phyloP scores from a whole-genome alignment of 1,140 invertebrate genomes.

The Caerostris darwini region DNA sequence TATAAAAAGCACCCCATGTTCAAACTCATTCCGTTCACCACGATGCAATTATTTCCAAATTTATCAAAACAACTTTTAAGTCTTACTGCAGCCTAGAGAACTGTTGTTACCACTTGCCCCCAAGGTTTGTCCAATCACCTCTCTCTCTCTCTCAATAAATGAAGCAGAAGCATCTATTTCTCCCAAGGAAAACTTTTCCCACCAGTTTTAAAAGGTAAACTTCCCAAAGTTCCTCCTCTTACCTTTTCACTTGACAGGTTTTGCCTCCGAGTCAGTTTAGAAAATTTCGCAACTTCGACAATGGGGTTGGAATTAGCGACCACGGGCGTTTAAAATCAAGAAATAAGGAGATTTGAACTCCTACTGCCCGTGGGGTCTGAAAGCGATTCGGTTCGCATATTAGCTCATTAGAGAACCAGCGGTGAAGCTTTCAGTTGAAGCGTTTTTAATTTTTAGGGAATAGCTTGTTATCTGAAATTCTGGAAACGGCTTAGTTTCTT shows the following conservation, averaged over 20 bases:
- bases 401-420: neutral
- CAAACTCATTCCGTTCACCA: too few species aligned
- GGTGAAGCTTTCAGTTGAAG: neutral
- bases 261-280: constrained; percentile 7
- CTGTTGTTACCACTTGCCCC: neutral
- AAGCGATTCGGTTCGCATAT: neutral
- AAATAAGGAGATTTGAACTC: neutral
- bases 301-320: neutral
- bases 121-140: neutral
- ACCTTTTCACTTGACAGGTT: constrained; percentile 10
- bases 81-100: neutral
- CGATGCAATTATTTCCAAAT: too few species aligned
- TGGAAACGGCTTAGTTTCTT: neutral
- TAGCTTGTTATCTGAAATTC: neutral
- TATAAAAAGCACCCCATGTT: too few species aligned
- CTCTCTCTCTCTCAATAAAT: neutral
- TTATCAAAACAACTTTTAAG: neutral
- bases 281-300: neutral
- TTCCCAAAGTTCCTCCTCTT: neutral
- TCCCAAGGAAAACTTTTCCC: neutral
- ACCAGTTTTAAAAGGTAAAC: neutral
- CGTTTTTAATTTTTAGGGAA: neutral
- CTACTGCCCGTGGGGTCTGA: neutral
- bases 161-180: neutral
- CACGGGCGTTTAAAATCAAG: neutral